Conservation (phyloP, 2,797 vertebrate genomes). For the Lagodon rhomboides region DNA sequence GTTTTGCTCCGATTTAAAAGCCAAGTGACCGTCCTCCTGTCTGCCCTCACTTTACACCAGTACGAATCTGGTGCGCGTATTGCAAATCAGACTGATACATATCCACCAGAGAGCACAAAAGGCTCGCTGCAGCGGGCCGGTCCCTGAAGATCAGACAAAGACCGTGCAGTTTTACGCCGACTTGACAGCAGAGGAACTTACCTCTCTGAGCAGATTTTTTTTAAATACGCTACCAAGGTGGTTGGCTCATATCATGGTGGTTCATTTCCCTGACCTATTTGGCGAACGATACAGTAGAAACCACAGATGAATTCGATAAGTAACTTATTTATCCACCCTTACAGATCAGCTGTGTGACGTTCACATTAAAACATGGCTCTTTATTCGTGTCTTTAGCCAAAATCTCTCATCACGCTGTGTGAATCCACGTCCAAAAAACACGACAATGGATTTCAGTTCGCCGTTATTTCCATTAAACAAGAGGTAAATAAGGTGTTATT, state of each 20-base stretch:
- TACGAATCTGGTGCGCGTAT: background rate
- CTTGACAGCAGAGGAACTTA: constrained; percentile 32
- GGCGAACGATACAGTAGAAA: constrained; percentile 15
- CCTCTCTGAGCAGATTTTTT: constrained; percentile 7
- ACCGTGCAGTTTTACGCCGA: constrained; percentile 26
- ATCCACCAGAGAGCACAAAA: constrained; percentile 46
- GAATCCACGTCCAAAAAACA: background rate
- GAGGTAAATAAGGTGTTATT: constrained; percentile 46
- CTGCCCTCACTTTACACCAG: background rate
- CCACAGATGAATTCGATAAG: constrained; percentile 2
- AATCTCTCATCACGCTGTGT: background rate
- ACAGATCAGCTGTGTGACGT: constrained; percentile 20
- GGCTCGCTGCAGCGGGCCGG: constrained; percentile 56
- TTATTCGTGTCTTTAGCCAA: background rate
- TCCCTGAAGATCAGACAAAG: constrained; percentile 69
- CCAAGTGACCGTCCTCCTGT: background rate
- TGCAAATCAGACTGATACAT: background rate
- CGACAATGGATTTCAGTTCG: background rate
- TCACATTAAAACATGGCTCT: background rate
- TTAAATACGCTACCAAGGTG: background rate
- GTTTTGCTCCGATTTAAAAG: constrained; percentile 12
- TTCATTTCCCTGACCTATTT: constrained; percentile 4
- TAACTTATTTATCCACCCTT: constrained; percentile 1
- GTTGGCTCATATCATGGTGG: background rate
- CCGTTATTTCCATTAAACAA: background rate